Evolutionary conservation across 2,797 vertebrate species (phyloP).

Genomic region (Taenioides sp.): DNA sequence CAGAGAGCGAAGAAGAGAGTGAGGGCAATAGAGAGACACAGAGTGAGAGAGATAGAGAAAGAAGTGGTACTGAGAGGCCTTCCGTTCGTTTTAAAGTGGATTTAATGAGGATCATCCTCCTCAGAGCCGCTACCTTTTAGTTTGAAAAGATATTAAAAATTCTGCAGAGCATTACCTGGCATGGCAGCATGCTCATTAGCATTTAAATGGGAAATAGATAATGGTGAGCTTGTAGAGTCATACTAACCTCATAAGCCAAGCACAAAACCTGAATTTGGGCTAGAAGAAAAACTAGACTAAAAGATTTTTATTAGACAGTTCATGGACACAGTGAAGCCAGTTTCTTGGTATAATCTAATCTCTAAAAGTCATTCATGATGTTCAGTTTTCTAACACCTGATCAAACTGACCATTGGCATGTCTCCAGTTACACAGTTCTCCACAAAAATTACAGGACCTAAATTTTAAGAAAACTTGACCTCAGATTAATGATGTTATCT

Average conservation of each 20-base stretch:
- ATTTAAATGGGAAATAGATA: conserved; percentile 84
- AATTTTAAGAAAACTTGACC: conserved; percentile 23
- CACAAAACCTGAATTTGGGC: conserved; percentile 51
- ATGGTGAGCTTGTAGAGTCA: conserved; percentile 62
- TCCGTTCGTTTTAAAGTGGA: conserved; percentile 53
- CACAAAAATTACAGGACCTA: not conserved
- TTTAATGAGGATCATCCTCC: conserved; percentile 74
- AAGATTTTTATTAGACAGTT: conserved; percentile 3
- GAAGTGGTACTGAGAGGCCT: conserved; percentile 41
- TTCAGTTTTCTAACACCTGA: not conserved
- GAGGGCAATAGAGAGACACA: not conserved
- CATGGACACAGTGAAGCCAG: conserved; percentile 23
- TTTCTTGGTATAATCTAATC: not conserved
- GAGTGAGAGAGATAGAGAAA: conserved; percentile 4
- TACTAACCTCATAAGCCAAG: conserved; percentile 59
- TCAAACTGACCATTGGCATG: not conserved
- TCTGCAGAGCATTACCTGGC: conserved; percentile 65
- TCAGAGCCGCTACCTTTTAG: conserved; percentile 72
- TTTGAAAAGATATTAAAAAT: conserved; percentile 78
- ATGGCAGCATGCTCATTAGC: conserved; percentile 77
- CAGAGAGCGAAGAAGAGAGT: not conserved
- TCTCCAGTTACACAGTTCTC: not conserved
- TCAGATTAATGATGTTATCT: conserved; percentile 31
- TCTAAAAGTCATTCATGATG: not conserved
- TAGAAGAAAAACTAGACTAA: conserved; percentile 47